Conservation (phyloP, 2,113 vertebrate genomes). For the Oncorhynchus mykiss region DNA sequence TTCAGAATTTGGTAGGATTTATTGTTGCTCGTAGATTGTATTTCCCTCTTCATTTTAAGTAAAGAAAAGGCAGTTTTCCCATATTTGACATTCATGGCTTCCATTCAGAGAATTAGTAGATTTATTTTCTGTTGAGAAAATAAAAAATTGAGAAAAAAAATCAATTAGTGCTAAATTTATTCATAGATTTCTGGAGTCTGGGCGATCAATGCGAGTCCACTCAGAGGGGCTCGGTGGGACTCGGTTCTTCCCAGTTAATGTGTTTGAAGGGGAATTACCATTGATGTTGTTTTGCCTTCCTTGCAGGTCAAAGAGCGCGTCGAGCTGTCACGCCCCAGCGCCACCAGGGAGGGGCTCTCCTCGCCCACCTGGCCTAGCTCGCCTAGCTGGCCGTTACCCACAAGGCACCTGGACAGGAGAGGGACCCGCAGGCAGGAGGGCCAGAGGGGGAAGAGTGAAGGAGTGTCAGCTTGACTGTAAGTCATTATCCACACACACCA, state of each 20-base stretch:
- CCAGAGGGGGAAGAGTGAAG: slow-evolving; percentile 71
- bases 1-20: slow-evolving; percentile 33
- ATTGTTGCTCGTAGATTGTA: slow-evolving; percentile 55
- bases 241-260: slow-evolving; percentile 99
- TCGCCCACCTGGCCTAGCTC: slow-evolving; percentile 12
- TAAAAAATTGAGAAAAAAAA: slow-evolving; percentile 79
- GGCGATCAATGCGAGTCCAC: slow-evolving; percentile 98
- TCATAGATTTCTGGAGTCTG: slow-evolving; percentile 97
- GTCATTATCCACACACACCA: slow-evolving; percentile 35
- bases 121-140: slow-evolving; percentile 82
- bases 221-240: slow-evolving; percentile 96
- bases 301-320: slow-evolving; percentile 92
- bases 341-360: slow-evolving; percentile 71
- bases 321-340: slow-evolving; percentile 83
- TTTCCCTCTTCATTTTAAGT: slow-evolving; percentile 70
- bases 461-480: slow-evolving; percentile 76
- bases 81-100: slow-evolving; percentile 83
- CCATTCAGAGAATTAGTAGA: slow-evolving; percentile 91
- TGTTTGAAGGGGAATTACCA: slow-evolving; percentile 99
- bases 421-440: slow-evolving; percentile 66
- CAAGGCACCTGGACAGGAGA: slow-evolving; percentile 82
- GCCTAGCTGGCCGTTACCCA: slow-evolving; percentile 71
- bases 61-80: slow-evolving; percentile 74
- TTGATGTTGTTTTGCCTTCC: slow-evolving; percentile 97
- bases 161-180: slow-evolving; percentile 99